A percentile compares a stretch with the other conserved stretches of the same genome.
Evolutionary conservation across 2,888 invertebrate genomes (phyloP).

Genomic region (Parelbella ahira): DNA sequence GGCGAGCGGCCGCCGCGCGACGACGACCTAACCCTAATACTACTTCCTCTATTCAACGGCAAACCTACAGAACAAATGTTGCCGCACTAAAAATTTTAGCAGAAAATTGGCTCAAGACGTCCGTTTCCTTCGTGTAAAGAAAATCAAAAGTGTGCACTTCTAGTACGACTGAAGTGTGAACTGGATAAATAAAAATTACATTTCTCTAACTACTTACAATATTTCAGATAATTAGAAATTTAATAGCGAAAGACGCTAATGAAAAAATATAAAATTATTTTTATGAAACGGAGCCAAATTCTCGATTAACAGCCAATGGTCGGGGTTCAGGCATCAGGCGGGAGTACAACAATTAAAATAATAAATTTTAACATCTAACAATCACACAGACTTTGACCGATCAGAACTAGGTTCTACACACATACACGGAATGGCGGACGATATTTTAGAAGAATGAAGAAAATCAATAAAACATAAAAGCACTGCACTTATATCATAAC

Average conservation of each 20-base stretch:
- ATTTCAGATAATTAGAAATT: no score
- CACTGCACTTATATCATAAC: no score
- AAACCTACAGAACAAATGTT: constrained; percentile 79
- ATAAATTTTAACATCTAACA: constrained; percentile 13
- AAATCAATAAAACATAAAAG: constrained; percentile 1
- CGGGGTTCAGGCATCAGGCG: constrained; percentile 65
- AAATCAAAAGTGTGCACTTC: no score
- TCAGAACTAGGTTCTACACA: constrained; percentile 27
- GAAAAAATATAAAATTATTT: constrained; percentile 21
- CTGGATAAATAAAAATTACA: no score
- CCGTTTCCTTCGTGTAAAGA: neutral
- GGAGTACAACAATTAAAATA: constrained; percentile 49
- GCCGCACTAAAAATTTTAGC: constrained; percentile 34
- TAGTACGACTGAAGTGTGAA: no score
- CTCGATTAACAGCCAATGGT: constrained; percentile 32
- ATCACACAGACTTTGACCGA: constrained; percentile 7
- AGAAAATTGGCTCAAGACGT: constrained; percentile 29
- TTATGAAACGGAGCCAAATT: constrained; percentile 32
- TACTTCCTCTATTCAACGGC: constrained; percentile 83
- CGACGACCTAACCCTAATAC: constrained; percentile 80
- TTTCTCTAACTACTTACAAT: no score
- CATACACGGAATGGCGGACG: constrained; percentile 7
- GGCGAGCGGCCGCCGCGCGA: constrained; percentile 70
- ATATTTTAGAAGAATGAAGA: neutral
- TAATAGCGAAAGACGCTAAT: no score